Evolutionary conservation across 2,888 invertebrate species (phyloP), one percentile per base, ranked within the genome.

Genomic region (Sarcophaga rosellei): DNA sequence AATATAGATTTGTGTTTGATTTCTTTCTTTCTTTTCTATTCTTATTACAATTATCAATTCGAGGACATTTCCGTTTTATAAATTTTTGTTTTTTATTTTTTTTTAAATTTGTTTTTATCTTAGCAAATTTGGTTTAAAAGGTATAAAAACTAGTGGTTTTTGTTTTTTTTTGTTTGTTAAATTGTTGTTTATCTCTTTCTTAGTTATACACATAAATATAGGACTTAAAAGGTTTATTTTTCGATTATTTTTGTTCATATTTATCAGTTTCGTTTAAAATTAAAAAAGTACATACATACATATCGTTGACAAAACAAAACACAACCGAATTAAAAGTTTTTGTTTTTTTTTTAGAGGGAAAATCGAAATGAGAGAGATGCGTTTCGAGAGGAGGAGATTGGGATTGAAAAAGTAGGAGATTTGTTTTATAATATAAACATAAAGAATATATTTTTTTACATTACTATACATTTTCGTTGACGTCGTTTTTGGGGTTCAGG

Each of bases 401-500:
- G 69, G 25, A 53, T 59, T 59, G 53, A 63, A 76, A 59, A 59
- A 63, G 17, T 76, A 65, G 76, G 75, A 70, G 66, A 35, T 76
- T 82, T 83, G 72, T 76, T 82, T 83, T 66, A 72, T 68, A 81
- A 65, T 79, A 81, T 83, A 78, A 80, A 77, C 72, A 20, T 86
- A 70, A 75, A 47, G 61, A 72, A 81, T 87, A 87, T 91, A 90
- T 91, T 82, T 15, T 53, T 82, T 95, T 96, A 96, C 95, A 96
- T 95, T 93, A 96, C 95, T 93, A 95, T 94, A 95, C 98, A 98
- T 94, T 98, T 98, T 94, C 97, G 96, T 94, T 98, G 98, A 94
- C 97, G 97, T 94, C 97, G 96, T 94, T 98, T 98, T 92, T 97
- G 96, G 84, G 99, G 99, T 94, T 99, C 98, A 76, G 99, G 99